Evolutionary conservation across 2,113 vertebrate genomes (phyloP), one percentile per base, ranked within the genome.

Genomic region (Pygoscelis antarcticus): DNA sequence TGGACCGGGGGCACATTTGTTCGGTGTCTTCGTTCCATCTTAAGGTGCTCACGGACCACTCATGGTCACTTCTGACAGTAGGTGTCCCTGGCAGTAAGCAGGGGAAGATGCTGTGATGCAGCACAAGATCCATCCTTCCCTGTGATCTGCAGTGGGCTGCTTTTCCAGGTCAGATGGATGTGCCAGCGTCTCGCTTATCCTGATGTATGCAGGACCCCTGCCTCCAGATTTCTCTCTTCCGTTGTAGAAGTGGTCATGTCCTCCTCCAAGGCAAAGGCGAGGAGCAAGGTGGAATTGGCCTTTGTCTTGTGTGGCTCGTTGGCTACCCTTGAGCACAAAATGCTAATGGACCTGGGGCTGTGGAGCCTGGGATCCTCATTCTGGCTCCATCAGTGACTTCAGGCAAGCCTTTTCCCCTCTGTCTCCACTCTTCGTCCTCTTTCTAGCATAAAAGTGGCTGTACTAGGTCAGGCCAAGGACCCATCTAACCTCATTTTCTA

Each of bases 21-120:
- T 46, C 3, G 16, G 16, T 17, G 8, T 18, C 34, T 83, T 62
- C 6, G 9, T 72, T 65, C 13, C 13, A 7, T 40, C 44, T 34
- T 16, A 72, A 72, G 52, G 30, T 64, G 44, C 18, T 72, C 3
- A 3, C 4, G 27, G 40, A 29, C 14, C 5, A 5, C 27, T 61
- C 0, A 0, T 0, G 4, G 26, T 68, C 49, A 6, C 19, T 38
- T 83, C 29, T 46, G 71, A 30, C 60, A 40, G 42, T 5, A n/a
- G n/a, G 10, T 38, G 26, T 30, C 32, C 42, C 0, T 47, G 16
- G 10, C 13, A 9, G 34, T 14, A 32, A 68, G 55, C 2, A 84
- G 40, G 16, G 46, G 13, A 40, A 68, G 55, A 38, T 20, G 30
- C 11, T 6, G 55, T 70, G 62, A 20, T 42, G 70, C 26, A 62